Conservation (phyloP, 2,888 invertebrate genomes). For the Sphaerophoria taeniata region DNA sequence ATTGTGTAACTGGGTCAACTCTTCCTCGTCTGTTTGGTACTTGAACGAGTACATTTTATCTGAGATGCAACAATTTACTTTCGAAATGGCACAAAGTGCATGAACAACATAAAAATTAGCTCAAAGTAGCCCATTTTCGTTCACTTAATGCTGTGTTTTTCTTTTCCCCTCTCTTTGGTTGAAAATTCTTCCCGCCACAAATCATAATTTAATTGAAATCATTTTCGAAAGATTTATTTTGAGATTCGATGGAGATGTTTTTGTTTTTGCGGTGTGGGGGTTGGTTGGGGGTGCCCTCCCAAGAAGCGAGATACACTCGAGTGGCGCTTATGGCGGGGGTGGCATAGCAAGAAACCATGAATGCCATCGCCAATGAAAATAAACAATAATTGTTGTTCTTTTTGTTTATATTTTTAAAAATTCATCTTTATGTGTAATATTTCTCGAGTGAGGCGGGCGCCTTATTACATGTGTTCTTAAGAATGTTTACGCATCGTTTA, state of each 20-base stretch:
- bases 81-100: constrained; percentile 58
- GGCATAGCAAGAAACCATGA: constrained; percentile 25
- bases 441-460: constrained; percentile 60
- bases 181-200: constrained; percentile 43
- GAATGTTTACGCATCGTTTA: constrained; percentile 70
- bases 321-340: constrained; percentile 48
- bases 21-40: constrained; percentile 13
- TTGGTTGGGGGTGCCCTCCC: constrained; percentile 1
- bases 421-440: constrained; percentile 63
- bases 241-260: constrained; percentile 21
- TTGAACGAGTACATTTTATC: constrained; percentile 16
- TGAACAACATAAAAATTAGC: constrained; percentile 19
- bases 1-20: constrained; percentile 56
- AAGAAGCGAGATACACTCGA: constrained; percentile 5
- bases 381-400: constrained; percentile 49
- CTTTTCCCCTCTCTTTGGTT: neutral
- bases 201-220: constrained; percentile 70
- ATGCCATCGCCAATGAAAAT: constrained; percentile 31
- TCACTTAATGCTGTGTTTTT: constrained; percentile 19
- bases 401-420: constrained; percentile 17
- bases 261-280: constrained; percentile 8
- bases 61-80: constrained; percentile 61
- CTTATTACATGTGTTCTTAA: constrained; percentile 61
- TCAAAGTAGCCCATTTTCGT: constrained; percentile 43
- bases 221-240: constrained; percentile 70